Conservation (phyloP, 2,888 invertebrate species). For the Lamproptera curius region DNA sequence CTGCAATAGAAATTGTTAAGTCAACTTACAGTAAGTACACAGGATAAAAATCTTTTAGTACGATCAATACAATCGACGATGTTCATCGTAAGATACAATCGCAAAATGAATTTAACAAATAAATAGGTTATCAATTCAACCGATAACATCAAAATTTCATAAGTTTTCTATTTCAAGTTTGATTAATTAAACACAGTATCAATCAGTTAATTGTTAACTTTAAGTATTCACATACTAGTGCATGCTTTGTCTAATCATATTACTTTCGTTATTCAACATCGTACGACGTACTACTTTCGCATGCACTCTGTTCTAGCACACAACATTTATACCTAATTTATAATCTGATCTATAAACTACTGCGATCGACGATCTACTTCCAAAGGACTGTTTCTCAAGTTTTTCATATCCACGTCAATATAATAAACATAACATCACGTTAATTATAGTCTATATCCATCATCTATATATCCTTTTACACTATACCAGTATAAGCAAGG, state of each 20-base stretch:
- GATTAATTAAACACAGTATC: too few relatives aligned
- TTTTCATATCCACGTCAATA: conserved; percentile 28
- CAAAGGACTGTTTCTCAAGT: conserved; percentile 37
- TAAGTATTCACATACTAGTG: conserved; percentile 22
- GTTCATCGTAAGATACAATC: too few relatives aligned
- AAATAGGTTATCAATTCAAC: too few relatives aligned
- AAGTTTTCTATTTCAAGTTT: too few relatives aligned
- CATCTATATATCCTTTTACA: conserved; percentile 6
- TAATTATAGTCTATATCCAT: conserved; percentile 25
- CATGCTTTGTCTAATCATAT: conserved; percentile 41
- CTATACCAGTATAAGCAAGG: conserved; percentile 25
- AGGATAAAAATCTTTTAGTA: too few relatives aligned
- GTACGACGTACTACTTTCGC: conserved; percentile 47
- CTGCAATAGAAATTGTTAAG: conserved; percentile 85
- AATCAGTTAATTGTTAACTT: conserved; percentile 1
- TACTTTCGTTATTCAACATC: conserved; percentile 32
- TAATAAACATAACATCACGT: too few relatives aligned
- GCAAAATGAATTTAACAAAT: too few relatives aligned
- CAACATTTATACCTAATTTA: conserved; percentile 55
- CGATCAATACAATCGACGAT: too few relatives aligned
- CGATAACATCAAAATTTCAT: too few relatives aligned
- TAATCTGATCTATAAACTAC: conserved; percentile 57
- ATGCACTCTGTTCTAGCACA: conserved; percentile 62
- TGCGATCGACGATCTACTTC: conserved; percentile 39
- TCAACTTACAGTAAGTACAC: conserved; percentile 38